Evolutionary conservation across 2,113 vertebrate genomes (phyloP), one percentile per base, ranked within the genome.

Genomic region (Entelurus aequoreus): DNA sequence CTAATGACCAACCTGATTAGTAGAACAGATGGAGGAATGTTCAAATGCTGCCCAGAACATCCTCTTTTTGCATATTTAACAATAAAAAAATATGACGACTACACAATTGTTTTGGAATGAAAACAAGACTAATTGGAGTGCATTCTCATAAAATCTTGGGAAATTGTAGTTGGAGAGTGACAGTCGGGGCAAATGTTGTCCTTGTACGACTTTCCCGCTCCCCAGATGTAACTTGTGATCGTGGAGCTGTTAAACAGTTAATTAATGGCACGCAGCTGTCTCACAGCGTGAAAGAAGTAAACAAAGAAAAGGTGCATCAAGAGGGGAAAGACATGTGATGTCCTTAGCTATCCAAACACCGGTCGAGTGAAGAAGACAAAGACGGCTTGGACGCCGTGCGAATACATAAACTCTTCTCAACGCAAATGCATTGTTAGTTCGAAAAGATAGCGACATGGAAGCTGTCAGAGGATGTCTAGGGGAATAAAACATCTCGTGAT

Each of bases 171-270:
- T 6, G n/a, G n/a, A 57, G 42, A 12, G 38, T 44, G n/a, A 57
- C 37, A 57, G 54, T 47, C 54, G 55, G 56, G 62, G 69, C 7
- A 55, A 68, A 53, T 65, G 10, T 50, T 69, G 77, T 80, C 68
- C 73, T 80, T 85, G 69, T 57, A 54, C 74, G 62, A 71, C 46
- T 62, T 70, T 79, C 63, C 60, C 10, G 70, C 73, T 53, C 73
- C 73, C 81, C 38, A 60, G 77, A 80, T 61, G 48, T 75, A 66
- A 67, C 68, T 78, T 80, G 69, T 80, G 73, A 76, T 79, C 83
- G 80, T 76, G 75, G 79, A 16, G 64, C 72, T 75, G 80, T 89
- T 80, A 80, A 67, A 69, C 67, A 77, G 74, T 83, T 78, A 67
- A 79, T 85, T 85, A 84, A 77, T 75, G 69, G 74, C 71, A 74